phyloP scores from a whole-genome alignment of 92 coral and sea anemone genomes.

The Epizoanthus rinbou region DNA sequence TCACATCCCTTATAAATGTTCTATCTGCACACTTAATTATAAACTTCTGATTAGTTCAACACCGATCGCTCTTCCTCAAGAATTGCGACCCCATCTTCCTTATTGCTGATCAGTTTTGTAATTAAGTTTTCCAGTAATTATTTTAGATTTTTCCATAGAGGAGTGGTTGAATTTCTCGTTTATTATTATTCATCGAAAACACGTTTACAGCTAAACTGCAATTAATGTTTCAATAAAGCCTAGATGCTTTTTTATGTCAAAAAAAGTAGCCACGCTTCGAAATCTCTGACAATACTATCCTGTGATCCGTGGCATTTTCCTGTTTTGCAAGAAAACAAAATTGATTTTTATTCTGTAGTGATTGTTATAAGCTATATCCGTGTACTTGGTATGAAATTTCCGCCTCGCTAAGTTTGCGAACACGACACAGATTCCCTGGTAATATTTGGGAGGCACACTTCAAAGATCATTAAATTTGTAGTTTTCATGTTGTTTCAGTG shows the following conservation, averaged over 20 bases:
- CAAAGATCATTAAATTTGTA: conserved; percentile 15
- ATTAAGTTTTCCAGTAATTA: neutral
- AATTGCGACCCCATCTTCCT: neutral
- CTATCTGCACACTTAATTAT: conserved; percentile 44
- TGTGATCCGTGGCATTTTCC: conserved; percentile 30
- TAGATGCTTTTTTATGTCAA: conserved; percentile 31
- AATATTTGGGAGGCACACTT: conserved; percentile 31
- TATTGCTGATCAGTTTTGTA: conserved; percentile 10
- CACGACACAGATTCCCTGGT: conserved; percentile 5
- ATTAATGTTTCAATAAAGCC: conserved; percentile 21
- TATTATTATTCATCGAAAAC: conserved; percentile 26
- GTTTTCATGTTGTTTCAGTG: conserved; percentile 17
- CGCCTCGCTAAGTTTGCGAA: neutral
- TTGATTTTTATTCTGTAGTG: conserved; percentile 5
- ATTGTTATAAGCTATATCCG: conserved; percentile 41
- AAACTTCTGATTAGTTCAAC: conserved; percentile 37
- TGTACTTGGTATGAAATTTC: conserved; percentile 30
- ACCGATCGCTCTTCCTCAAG: conserved; percentile 1
- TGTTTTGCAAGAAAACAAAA: conserved; percentile 17
- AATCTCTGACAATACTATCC: conserved; percentile 34
- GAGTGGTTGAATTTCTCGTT: conserved; percentile 7
- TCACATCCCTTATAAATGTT: conserved; percentile 12
- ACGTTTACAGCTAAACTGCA: conserved; percentile 48
- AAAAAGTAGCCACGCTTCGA: conserved; percentile 31
- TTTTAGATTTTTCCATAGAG: neutral